phyloP scores from a whole-genome alignment of 1,140 invertebrate species.

The Meteorus sp. region DNA sequence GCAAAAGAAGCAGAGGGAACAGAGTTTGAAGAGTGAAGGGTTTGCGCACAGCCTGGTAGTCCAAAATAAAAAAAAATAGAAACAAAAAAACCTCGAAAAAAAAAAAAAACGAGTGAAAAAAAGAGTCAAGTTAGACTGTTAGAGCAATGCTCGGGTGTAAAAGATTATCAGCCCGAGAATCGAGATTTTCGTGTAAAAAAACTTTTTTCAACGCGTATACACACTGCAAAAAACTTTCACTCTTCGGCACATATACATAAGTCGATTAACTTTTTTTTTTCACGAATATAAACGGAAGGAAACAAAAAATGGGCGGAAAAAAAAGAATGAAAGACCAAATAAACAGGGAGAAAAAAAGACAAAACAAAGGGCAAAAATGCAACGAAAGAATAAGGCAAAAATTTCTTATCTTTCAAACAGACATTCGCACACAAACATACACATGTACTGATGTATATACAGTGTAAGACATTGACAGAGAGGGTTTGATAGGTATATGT shows the following conservation, averaged over 20 bases:
- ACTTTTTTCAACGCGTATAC: conserved; percentile 9
- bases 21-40: conserved; percentile 27
- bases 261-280: conserved; percentile 27
- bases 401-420: background rate
- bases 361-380: too few relatives aligned
- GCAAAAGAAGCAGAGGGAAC: conserved; percentile 21
- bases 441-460: too few relatives aligned
- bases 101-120: conserved; percentile 25
- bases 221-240: background rate
- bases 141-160: conserved; percentile 41
- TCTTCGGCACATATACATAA: conserved; percentile 1
- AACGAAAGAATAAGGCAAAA: conserved; percentile 13
- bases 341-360: too few relatives aligned
- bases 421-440: background rate
- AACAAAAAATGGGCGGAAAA: conserved; percentile 22
- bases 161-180: conserved; percentile 49
- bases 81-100: conserved; percentile 13
- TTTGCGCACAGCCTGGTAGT: conserved; percentile 19
- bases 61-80: conserved; percentile 19
- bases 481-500: too few relatives aligned
- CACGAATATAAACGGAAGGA: conserved; percentile 16
- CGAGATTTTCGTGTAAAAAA: conserved; percentile 26
- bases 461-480: too few relatives aligned
- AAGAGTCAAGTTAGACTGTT: conserved; percentile 36
- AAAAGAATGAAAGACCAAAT: too few relatives aligned